Evolutionary conservation across 1,140 invertebrate genomes (phyloP), one percentile per base, ranked within the genome.

Genomic region (Nephila pilipes): DNA sequence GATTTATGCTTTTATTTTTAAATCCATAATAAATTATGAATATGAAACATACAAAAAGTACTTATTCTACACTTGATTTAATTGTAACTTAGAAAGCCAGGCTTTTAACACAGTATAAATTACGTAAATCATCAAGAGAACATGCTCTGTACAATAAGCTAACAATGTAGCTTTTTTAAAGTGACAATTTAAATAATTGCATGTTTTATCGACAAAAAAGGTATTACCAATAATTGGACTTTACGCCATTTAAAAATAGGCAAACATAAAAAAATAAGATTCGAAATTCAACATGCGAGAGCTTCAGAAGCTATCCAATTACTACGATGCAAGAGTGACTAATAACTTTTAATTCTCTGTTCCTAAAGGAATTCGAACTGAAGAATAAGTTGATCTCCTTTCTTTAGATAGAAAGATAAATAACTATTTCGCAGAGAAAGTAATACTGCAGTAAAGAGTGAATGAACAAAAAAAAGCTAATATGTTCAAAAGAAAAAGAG

Each of bases 271-370:
- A 75, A 75, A 6, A 32, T 36, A 75, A 6, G 12, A 18, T 25
- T 32, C 69, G 16, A 36, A 75, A 75, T 32, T 75, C 36, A 75
- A 36, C 32, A 36, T 36, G 29, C 16, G 29, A 32, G 20, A 75
- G 63, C 22, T 25, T 25, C 22, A 14, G 63, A 29, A 65, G 69
- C 32, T 36, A 75, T 75, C 69, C 69, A 75, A 75, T 75, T 75
- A 75, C 69, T 32, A 75, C 14, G 0, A 20, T 36, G 69, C 18
- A 32, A 75, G 32, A 57, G 18, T 55, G 81, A 25, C 81, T 55
- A 83, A 83, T 83, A 83, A 83, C 81, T 83, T 83, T 57, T 55
- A 83, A 55, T 83, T 55, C n/a, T 25, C 46, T 57, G 4, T 57
- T 57, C n/a, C 46, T 29, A 8, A 25, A 54, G 54, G 38, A 83